A percentile compares a stretch with the other conserved stretches of the same genome.
phyloP scores from a whole-genome alignment of 2,797 vertebrate species.

The Columba guinea region DNA sequence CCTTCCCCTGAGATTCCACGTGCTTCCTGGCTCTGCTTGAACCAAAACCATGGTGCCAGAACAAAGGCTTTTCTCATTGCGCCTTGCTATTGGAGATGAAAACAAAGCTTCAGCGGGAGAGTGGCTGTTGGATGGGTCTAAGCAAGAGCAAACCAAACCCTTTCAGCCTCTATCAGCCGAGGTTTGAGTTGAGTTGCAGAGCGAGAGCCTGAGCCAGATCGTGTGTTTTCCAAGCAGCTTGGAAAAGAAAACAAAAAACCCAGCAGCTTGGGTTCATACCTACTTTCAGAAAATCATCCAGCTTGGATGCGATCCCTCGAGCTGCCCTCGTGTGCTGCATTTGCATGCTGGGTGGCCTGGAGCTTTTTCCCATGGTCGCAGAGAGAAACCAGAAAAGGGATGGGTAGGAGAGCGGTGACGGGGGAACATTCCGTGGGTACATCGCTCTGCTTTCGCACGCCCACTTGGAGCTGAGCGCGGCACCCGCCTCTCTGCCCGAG shows the following conservation, averaged over 20 bases:
- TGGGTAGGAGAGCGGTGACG: background rate
- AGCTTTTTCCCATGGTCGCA: constrained; percentile 1
- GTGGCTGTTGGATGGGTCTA: background rate
- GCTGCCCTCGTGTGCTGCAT: constrained; percentile 11
- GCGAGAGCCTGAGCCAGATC: background rate
- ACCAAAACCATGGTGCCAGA: background rate
- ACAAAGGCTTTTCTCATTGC: constrained; percentile 1
- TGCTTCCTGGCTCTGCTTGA: background rate
- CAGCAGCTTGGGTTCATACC: background rate
- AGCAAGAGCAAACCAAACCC: background rate
- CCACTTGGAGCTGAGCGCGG: background rate
- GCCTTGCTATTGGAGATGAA: background rate
- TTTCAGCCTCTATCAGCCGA: background rate
- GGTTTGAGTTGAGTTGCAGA: background rate
- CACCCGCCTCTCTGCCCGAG: background rate
- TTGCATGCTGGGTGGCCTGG: constrained; percentile 34
- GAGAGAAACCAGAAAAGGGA: constrained; percentile 11
- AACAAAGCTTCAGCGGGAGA: background rate
- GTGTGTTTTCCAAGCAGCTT: background rate
- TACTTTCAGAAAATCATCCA: background rate
- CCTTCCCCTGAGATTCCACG: background rate
- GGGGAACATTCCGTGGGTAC: background rate
- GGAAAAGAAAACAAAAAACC: background rate
- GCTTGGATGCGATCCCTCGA: background rate
- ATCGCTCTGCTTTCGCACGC: background rate